Percentiles rank a stretch among this genome's conserved stretches.
phyloP scores from a whole-genome alignment of 2,797 vertebrate genomes.

The Setipinna tenuifilis region DNA sequence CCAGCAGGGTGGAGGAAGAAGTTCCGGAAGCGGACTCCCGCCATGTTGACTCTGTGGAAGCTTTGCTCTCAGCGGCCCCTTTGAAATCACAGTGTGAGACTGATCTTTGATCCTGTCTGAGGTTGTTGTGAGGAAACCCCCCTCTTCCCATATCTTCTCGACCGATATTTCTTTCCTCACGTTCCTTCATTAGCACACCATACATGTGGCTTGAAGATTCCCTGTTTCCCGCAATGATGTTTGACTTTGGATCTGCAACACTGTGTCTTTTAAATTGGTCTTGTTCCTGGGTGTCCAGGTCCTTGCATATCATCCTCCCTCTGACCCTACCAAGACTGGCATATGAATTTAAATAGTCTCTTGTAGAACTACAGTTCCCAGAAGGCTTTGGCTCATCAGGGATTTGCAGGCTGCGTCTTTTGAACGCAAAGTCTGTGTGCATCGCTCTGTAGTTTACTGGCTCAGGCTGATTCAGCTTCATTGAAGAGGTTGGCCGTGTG shows the following conservation, averaged over 20 bases:
- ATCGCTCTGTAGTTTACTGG: conserved; percentile 55
- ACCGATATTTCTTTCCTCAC: conserved; percentile 50
- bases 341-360: conserved; percentile 76
- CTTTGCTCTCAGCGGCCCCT: conserved; percentile 58
- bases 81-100: conserved; percentile 76
- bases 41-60: conserved; percentile 52
- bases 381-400: conserved; percentile 77
- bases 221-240: conserved; percentile 49
- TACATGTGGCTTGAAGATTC: conserved; percentile 64
- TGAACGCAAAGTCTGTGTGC: conserved; percentile 75
- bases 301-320: conserved; percentile 64
- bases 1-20: conserved; percentile 79
- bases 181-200: conserved; percentile 56
- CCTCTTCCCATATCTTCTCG: conserved; percentile 55
- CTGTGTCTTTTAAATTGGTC: conserved; percentile 76
- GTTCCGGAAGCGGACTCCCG: conserved; percentile 73
- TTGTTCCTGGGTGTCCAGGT: conserved; percentile 66
- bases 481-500: conserved; percentile 63
- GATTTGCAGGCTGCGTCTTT: conserved; percentile 81
- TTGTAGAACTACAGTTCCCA: conserved; percentile 65
- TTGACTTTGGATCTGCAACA: conserved; percentile 73
- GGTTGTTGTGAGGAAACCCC: conserved; percentile 53
- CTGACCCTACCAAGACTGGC: conserved; percentile 79
- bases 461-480: conserved; percentile 65
- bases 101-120: conserved; percentile 76